Base-by-base conservation (phyloP, 2,113 vertebrate genomes). In the Paracanthobrama guichenoti region DNA sequence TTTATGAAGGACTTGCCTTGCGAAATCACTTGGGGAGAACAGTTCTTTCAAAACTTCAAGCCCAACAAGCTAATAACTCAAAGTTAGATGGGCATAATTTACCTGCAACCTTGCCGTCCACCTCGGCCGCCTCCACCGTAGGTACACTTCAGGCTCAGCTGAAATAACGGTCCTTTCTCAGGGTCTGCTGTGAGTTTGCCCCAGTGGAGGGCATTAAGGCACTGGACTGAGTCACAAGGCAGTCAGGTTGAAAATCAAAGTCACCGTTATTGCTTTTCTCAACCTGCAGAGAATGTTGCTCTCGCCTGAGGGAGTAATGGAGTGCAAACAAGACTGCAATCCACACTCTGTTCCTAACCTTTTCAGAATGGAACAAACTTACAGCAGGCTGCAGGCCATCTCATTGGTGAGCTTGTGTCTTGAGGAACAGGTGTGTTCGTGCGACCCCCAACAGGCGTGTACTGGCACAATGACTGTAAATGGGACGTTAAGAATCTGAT, bases 241-340 rank as follows among this genome's bases (percentile, higher is more conserved):
- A 35, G 66, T 83, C 82, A 64, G 87, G 74, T 55, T 79, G 79
- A 87, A 89, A 89, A 89, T 86, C 59, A 18, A 85, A 87, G 55
- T 53, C 80, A 53, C 64, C 26, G 31, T 78, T 76, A 77, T 86
- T 85, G 74, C 85, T 85, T 79, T 84, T 79, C 55, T 22, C 39
- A 67, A 67, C 46, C 79, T 86, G 82, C 48, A 31, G 53, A 74
- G 50, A 79, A 39, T 28, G 53, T 78, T 82, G 74, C 18, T 85
- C 67, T 57, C 62, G 28, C 24, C 66, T 10, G 22, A 53, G 48
- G 48, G 60, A 72, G 81, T 79, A 73, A 83, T 77, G n/a, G 50
- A 71, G 42, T 72, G 35, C 44, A 18, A 82, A 64, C 28, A 71
- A 48, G 4, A 79, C 69, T 7, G 39, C 16, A 20, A 71, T 78